Percentiles rank a stretch among this genome's conserved stretches.
Evolutionary conservation across 1,140 invertebrate genomes (phyloP).

Genomic region (Drosophila micromelanica): DNA sequence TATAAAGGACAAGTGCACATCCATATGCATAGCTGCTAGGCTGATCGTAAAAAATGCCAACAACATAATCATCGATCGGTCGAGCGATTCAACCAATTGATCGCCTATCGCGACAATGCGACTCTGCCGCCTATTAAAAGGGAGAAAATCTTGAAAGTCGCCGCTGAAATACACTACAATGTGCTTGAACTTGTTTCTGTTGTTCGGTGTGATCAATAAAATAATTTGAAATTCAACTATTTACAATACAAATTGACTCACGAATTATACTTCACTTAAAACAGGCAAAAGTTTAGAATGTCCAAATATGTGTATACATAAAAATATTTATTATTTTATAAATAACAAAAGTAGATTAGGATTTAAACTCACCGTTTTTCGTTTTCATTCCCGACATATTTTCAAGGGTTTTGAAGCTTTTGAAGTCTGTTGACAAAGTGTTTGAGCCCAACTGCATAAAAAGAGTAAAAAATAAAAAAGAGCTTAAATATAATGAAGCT

Average conservation of each 20-base stretch:
- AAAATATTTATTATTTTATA: too few relatives aligned
- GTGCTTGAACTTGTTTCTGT: neutral
- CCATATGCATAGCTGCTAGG: constrained; percentile 49
- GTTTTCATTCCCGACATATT: too few relatives aligned
- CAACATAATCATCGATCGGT: constrained; percentile 70
- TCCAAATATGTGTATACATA: too few relatives aligned
- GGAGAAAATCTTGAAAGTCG: constrained; percentile 5
- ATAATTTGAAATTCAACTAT: too few relatives aligned
- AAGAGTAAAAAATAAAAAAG: constrained; percentile 10
- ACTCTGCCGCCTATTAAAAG: constrained; percentile 62
- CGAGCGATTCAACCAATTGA: constrained; percentile 32
- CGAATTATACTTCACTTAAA: too few relatives aligned
- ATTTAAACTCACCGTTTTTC: too few relatives aligned
- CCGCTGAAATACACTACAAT: constrained; percentile 23
- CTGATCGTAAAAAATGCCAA: constrained; percentile 72
- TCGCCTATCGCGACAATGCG: constrained; percentile 57
- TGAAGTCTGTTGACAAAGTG: constrained; percentile 20
- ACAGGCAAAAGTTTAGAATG: too few relatives aligned
- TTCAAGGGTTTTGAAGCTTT: too few relatives aligned
- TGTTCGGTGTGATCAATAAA: too few relatives aligned
- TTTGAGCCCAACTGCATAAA: constrained; percentile 3
- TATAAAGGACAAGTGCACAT: constrained; percentile 7
- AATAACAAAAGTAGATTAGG: too few relatives aligned
- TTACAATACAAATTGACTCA: too few relatives aligned
- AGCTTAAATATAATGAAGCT: constrained; percentile 74